Percentiles rank a stretch among this genome's conserved stretches.
phyloP scores from a whole-genome alignment of 2,797 vertebrate species.

The Selene dorsalis region DNA sequence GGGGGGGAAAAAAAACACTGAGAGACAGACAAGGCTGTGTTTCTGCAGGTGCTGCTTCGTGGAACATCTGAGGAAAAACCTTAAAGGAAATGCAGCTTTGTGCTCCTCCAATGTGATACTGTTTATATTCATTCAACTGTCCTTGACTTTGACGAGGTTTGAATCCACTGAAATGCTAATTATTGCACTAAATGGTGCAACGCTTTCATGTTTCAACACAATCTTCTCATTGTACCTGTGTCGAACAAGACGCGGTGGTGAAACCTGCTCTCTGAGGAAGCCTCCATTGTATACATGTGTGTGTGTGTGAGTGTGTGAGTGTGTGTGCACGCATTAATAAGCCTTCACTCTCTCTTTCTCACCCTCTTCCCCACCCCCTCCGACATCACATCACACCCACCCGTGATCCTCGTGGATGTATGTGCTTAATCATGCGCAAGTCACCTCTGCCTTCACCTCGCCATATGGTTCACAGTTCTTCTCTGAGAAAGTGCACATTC shows the following conservation, averaged over 20 bases:
- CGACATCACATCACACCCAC: conserved; percentile 11
- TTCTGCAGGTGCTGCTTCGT: conserved; percentile 49
- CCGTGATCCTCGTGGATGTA: conserved; percentile 54
- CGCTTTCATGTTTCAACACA: conserved; percentile 63
- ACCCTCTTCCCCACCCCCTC: not conserved
- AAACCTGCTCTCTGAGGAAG: conserved; percentile 15
- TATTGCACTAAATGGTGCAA: conserved; percentile 60
- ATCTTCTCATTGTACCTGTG: conserved; percentile 25
- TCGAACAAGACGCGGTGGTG: conserved; percentile 32
- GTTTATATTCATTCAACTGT: conserved; percentile 64
- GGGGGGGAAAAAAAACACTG: conserved; percentile 31
- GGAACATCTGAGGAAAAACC: conserved; percentile 64
- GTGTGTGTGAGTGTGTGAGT: not conserved
- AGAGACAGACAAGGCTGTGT: conserved; percentile 45
- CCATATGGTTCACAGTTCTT: conserved; percentile 69
- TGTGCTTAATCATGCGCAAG: conserved; percentile 54
- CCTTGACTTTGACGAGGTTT: conserved; percentile 73
- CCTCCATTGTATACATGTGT: not conserved
- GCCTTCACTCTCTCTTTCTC: conserved; percentile 17
- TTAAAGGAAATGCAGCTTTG: conserved; percentile 66
- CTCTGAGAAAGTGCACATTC: conserved; percentile 34
- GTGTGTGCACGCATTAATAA: conserved; percentile 49
- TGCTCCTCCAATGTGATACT: conserved; percentile 53
- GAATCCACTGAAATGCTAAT: conserved; percentile 75
- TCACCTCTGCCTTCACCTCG: conserved; percentile 37